Base-by-base conservation (phyloP, 2,113 vertebrate genomes). In the Oncorhynchus nerka region DNA sequence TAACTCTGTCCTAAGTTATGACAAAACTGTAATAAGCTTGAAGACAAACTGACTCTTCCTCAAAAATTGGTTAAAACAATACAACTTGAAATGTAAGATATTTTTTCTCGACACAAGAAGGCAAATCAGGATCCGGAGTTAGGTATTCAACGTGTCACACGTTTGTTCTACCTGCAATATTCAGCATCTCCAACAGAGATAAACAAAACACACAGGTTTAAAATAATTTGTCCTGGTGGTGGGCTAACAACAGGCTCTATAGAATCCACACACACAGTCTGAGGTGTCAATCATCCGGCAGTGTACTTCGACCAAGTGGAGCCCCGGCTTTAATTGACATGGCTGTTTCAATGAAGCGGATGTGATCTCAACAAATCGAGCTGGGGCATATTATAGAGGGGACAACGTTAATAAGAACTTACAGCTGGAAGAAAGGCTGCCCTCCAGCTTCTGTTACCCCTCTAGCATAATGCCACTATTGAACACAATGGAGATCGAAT, bases 331-430 rank as follows among this genome's bases (percentile, higher is more conserved):
- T 87, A 89, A 92, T 70, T 84, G 90, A 86, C 86, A 81, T 85
- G 65, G 71, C 68, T 48, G 68, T 79, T 84, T 78, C 83, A 76
- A 22, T 79, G 49, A 72, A 77, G 76, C 81, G 87, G 87, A 16
- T n/a, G 84, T 80, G 85, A 78, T 68, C 78, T 74, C 0, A 0
- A 12, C 79, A 75, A 83, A 84, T 87, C 86, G 89, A 80, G 81
- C 87, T 89, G 89, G 77, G 86, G 51, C 62, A 73, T 79, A 82
- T 85, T 89, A 85, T 86, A 24, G 76, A 28, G 77, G 75, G 78
- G 68, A 45, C 61, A 28, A 81, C 73, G 80, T 84, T 90, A 88
- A 89, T 88, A 87, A 88, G 84, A 85, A 82, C 85, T 86, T 55
- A 83, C 81, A 88, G 86, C 84, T 65, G 88, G 81, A 82, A 87